phyloP scores from a whole-genome alignment of 2,113 vertebrate species.

The Atrichornis clamosus region DNA sequence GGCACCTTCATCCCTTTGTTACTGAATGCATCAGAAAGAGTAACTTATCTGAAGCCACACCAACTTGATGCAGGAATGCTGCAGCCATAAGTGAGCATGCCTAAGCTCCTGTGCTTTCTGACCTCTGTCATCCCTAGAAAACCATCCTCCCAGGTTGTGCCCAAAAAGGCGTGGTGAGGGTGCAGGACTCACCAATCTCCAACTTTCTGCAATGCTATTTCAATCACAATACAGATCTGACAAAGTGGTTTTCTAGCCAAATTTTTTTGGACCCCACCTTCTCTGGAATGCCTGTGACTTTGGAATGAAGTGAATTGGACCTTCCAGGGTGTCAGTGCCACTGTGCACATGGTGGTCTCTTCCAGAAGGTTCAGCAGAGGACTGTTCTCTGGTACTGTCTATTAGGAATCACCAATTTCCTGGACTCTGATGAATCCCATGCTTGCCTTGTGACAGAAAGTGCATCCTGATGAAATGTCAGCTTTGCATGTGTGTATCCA shows the following conservation, averaged over 20 bases:
- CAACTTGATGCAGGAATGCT: fast-evolving
- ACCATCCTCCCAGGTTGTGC: neutral
- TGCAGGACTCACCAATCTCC: neutral
- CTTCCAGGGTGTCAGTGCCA: neutral
- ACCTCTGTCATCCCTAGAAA: neutral
- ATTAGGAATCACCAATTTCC: neutral
- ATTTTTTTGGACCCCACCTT: neutral
- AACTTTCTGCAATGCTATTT: neutral
- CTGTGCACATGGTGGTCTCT: fast-evolving
- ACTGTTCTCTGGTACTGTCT: too few relatives aligned
- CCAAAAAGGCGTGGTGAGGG: neutral
- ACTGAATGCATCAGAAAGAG: neutral
- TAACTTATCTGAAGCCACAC: neutral
- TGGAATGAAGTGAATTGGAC: neutral
- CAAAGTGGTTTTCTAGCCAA: neutral
- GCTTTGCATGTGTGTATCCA: neutral
- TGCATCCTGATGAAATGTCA: too few relatives aligned
- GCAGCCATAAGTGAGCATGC: neutral
- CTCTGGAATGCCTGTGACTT: neutral
- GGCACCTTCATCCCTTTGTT: neutral
- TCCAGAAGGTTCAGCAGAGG: neutral
- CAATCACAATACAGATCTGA: neutral
- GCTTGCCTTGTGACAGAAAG: neutral
- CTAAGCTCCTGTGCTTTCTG: neutral
- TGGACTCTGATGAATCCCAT: neutral